A percentile compares a stretch with the other conserved stretches of the same genome.
phyloP scores from a whole-genome alignment of 2,113 vertebrate genomes.

The Ailurus styani region DNA sequence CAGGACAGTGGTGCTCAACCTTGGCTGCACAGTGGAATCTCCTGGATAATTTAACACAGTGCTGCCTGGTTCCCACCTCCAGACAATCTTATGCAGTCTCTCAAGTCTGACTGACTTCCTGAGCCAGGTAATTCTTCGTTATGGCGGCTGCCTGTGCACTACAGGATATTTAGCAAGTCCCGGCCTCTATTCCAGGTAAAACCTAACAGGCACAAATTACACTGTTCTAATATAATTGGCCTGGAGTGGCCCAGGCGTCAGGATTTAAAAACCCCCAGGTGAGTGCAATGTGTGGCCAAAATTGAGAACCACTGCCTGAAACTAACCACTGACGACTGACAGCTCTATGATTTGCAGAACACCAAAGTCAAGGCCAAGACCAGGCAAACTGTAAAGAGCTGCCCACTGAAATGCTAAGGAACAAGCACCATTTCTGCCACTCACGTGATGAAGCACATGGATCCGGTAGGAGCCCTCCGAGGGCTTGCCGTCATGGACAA shows the following conservation, averaged over 20 bases:
- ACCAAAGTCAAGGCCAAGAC: background rate
- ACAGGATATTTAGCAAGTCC: background rate
- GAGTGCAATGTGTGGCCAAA: background rate
- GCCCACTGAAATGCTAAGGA: background rate
- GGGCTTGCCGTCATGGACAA: constrained; percentile 96
- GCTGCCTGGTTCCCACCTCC: background rate
- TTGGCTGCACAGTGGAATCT: background rate
- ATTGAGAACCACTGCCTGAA: background rate
- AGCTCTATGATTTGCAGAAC: background rate
- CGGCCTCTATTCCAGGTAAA: background rate
- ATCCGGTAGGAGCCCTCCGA: constrained; percentile 94
- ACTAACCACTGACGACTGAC: background rate
- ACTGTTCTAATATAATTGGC: background rate
- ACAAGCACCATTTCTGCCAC: constrained; percentile 38
- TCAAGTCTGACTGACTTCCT: background rate
- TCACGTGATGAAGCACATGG: constrained; percentile 95
- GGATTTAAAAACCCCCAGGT: background rate
- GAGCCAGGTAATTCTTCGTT: background rate
- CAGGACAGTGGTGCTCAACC: background rate
- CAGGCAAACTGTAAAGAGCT: background rate
- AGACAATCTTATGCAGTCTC: background rate
- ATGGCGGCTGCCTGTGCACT: background rate
- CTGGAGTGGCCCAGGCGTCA: background rate
- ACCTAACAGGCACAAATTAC: background rate
- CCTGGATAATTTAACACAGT: background rate